These are phyloP conservation scores for Poeciliopsis gracilis DNA, from an alignment of 2,797 vertebrate genomes.

Conservation along the genomic window DNA sequence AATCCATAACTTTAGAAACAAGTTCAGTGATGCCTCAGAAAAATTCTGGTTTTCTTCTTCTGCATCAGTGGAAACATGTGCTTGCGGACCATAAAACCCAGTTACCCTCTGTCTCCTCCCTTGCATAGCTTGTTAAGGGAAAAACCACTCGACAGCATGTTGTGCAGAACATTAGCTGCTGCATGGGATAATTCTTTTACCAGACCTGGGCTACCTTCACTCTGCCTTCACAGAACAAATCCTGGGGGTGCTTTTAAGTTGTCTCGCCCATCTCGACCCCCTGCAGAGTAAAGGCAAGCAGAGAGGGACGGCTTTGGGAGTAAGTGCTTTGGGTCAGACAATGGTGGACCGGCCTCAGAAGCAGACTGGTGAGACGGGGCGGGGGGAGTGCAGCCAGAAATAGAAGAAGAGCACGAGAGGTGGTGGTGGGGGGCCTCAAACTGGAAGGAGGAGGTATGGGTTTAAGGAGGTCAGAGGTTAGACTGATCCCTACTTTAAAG, in stretches of 20 bases:
- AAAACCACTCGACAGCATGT: constrained; percentile 67
- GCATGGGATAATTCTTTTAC: constrained; percentile 66
- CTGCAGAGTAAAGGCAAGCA: constrained; percentile 60
- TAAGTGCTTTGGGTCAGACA: constrained; percentile 70
- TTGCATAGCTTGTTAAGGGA: constrained; percentile 65
- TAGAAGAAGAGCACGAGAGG: constrained; percentile 36
- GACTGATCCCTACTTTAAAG: constrained; percentile 69
- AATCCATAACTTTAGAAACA: constrained; percentile 18
- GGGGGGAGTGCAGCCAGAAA: constrained; percentile 52
- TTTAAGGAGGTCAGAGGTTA: constrained; percentile 69
- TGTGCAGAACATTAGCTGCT: constrained; percentile 61
- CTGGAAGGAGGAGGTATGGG: constrained; percentile 28
- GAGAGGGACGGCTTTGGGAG: constrained; percentile 47
- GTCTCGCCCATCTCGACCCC: constrained; percentile 51
- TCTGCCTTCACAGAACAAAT: constrained; percentile 29
- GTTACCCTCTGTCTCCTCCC: constrained; percentile 45
- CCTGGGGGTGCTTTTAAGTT: constrained; percentile 60
- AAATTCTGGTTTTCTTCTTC: constrained; percentile 41
- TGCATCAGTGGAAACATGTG: constrained; percentile 69
- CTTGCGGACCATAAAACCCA: constrained; percentile 58
- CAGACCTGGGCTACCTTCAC: constrained; percentile 62
- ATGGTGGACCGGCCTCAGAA: constrained; percentile 46
- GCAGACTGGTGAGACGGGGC: constrained; percentile 31
- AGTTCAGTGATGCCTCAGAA: constrained; percentile 35
- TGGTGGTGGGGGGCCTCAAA: constrained; percentile 20